Evolutionary conservation across 2,797 vertebrate genomes (phyloP).

Genomic region (Crenuchus spilurus): DNA sequence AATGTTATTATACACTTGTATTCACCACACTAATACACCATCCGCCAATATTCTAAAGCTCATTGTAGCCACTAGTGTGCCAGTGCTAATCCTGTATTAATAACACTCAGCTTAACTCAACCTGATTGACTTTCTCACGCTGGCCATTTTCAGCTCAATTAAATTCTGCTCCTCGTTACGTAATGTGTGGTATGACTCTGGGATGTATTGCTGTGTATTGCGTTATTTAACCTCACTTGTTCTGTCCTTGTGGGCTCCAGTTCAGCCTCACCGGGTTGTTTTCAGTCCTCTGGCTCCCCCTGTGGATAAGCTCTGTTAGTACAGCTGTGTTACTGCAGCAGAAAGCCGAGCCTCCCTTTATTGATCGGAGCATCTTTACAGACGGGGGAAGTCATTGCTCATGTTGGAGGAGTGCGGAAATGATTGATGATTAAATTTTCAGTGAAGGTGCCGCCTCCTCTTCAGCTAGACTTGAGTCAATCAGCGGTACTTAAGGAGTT

Average conservation of each 20-base stretch:
- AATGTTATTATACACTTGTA: too few species aligned
- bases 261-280: background rate
- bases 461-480: background rate
- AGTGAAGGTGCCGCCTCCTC: background rate
- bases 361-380: slow-evolving; percentile 56
- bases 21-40: too few species aligned
- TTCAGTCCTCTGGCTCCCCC: slow-evolving; percentile 71
- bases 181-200: background rate
- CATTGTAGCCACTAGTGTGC: background rate
- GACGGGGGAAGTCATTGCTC: slow-evolving; percentile 46
- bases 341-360: slow-evolving; percentile 68
- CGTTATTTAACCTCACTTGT: background rate
- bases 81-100: slow-evolving; percentile 26
- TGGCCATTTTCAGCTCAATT: slow-evolving; percentile 17
- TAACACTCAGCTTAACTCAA: background rate
- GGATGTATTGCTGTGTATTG: background rate
- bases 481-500: background rate
- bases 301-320: slow-evolving; percentile 70
- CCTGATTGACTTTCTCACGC: background rate
- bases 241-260: background rate
- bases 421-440: background rate
- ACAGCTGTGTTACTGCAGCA: slow-evolving; percentile 29
- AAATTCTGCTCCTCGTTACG: slow-evolving; percentile 20
- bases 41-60: too few species aligned
- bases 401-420: background rate